Evolutionary conservation across 2,113 vertebrate genomes (phyloP).

Genomic region (Malaclemys terrapin): DNA sequence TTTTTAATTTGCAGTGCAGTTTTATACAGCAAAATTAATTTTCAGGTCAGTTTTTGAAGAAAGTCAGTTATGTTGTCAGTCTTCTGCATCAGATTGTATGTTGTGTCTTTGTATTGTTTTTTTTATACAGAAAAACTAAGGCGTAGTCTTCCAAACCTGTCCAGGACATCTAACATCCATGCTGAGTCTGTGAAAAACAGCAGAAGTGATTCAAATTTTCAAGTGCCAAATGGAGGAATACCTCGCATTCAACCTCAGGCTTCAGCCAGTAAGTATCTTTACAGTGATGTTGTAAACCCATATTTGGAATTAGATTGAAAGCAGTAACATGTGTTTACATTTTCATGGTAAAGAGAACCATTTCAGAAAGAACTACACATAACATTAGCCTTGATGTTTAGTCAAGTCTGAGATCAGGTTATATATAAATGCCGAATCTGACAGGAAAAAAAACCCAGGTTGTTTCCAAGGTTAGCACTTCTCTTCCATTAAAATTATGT

Average conservation of each 20-base stretch:
- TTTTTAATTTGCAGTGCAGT: not conserved
- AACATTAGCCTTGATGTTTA: not conserved
- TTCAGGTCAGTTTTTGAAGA: not conserved
- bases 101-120: constrained; percentile 33
- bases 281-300: not conserved
- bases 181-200: constrained; percentile 96
- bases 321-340: not conserved
- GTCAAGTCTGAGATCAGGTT: not conserved
- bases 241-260: constrained; percentile 92
- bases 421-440: not conserved
- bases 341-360: constrained; percentile 24
- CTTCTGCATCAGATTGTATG: not conserved
- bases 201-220: constrained; percentile 97
- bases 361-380: not conserved
- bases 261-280: constrained; percentile 91
- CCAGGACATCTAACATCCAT: constrained; percentile 86
- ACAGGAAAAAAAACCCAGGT: not conserved
- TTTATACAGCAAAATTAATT: not conserved
- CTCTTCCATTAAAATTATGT: not conserved
- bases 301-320: not conserved
- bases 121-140: constrained; percentile 90
- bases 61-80: not conserved
- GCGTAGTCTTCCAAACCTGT: constrained; percentile 98
- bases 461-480: not conserved
- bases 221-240: constrained; percentile 96